These are phyloP conservation scores for Phoxinus dragarum DNA, from an alignment of 2,797 vertebrate species.

Conservation along the genomic window DNA sequence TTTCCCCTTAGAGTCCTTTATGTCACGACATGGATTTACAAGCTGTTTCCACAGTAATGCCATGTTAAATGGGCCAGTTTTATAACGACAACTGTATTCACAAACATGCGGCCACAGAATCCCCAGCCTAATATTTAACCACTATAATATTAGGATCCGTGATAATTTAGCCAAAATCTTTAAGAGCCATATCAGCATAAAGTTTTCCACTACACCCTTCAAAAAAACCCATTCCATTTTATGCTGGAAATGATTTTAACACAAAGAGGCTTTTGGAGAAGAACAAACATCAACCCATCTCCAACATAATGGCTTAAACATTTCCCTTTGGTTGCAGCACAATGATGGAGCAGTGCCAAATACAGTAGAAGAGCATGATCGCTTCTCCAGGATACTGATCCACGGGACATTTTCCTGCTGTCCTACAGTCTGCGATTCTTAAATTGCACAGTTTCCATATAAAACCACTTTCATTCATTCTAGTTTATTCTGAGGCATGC, in stretches of 20 bases:
- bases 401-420: conserved; percentile 42
- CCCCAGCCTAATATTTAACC: conserved; percentile 23
- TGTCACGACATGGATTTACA: conserved; percentile 49
- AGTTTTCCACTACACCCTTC: conserved; percentile 15
- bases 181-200: not conserved
- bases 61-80: conserved; percentile 53
- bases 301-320: conserved; percentile 32
- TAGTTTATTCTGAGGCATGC: conserved; percentile 38
- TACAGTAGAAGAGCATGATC: conserved; percentile 56
- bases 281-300: conserved; percentile 22
- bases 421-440: conserved; percentile 42
- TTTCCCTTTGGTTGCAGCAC: conserved; percentile 23
- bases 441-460: conserved; percentile 55
- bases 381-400: conserved; percentile 59
- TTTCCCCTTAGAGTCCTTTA: conserved; percentile 35
- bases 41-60: conserved; percentile 45
- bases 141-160: not conserved
- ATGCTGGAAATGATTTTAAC: conserved; percentile 35
- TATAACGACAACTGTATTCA: conserved; percentile 59
- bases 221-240: not conserved
- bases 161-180: not conserved
- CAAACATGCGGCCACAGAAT: conserved; percentile 53
- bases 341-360: conserved; percentile 47
- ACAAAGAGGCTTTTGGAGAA: conserved; percentile 21
- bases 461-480: conserved; percentile 52